phyloP scores from a whole-genome alignment of 2,797 vertebrate species.

The Nasua narica region DNA sequence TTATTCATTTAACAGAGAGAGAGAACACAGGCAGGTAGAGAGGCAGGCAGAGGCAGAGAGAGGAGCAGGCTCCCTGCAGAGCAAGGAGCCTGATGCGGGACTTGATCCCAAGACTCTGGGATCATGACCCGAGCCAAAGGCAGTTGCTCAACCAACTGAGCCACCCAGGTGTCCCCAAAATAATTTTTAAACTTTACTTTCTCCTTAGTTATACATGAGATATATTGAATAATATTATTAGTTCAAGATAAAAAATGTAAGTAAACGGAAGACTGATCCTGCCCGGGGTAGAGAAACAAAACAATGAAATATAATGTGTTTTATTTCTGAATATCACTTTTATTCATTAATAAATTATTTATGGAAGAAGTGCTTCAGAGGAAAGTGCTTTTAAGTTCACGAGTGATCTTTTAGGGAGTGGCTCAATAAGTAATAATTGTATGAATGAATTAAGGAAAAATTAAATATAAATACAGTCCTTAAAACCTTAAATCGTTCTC shows the following conservation, averaged over 20 bases:
- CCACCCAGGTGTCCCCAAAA: too few relatives aligned
- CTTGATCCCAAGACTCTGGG: too few relatives aligned
- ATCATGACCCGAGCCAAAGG: too few relatives aligned
- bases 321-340: conserved; percentile 37
- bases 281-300: background rate
- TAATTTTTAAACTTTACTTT: background rate
- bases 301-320: background rate
- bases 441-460: background rate
- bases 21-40: too few relatives aligned
- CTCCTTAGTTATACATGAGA: background rate
- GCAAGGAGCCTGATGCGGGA: too few relatives aligned
- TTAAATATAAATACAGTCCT: background rate
- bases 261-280: background rate
- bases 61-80: too few relatives aligned
- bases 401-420: background rate
- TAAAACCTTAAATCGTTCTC: background rate
- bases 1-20: too few relatives aligned
- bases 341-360: conserved; percentile 31
- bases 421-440: background rate
- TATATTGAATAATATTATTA: conserved; percentile 18
- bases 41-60: too few relatives aligned
- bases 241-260: conserved; percentile 24
- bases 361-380: conserved; percentile 20
- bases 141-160: too few relatives aligned
- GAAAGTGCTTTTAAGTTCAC: conserved; percentile 26